A percentile compares a stretch with the other conserved stretches of the same genome.
phyloP scores from a whole-genome alignment of 2,888 invertebrate genomes.

The Eupithecia centaureata region DNA sequence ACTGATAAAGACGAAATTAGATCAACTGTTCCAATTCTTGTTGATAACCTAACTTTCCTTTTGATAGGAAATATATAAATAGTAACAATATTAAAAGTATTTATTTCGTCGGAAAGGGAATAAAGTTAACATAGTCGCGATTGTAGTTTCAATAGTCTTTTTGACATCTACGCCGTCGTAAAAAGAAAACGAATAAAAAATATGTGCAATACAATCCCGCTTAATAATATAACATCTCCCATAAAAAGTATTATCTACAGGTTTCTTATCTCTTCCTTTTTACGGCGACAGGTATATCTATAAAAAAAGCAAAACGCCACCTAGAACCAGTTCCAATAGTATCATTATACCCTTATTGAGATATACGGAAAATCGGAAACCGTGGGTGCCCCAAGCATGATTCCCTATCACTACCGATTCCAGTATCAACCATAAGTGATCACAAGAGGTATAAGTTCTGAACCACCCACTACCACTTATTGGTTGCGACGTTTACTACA shows the following conservation, averaged over 20 bases:
- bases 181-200: not conserved
- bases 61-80: not conserved
- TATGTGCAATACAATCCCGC: constrained; percentile 11
- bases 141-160: not conserved
- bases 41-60: constrained; percentile 28
- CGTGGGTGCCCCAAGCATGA: constrained; percentile 19
- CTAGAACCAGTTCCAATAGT: constrained; percentile 44
- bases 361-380: constrained; percentile 57
- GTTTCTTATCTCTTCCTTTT: constrained; percentile 32
- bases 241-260: constrained; percentile 33
- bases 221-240: constrained; percentile 31
- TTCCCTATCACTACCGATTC: constrained; percentile 1
- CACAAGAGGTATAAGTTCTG: not conserved
- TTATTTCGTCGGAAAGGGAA: not conserved
- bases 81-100: not conserved
- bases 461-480: constrained; percentile 3
- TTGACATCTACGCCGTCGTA: not conserved
- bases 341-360: constrained; percentile 58
- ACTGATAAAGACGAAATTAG: constrained; percentile 27
- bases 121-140: too few relatives aligned
- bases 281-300: constrained; percentile 40
- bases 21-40: constrained; percentile 25
- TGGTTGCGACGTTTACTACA: constrained; percentile 9
- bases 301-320: constrained; percentile 22
- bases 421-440: not conserved